phyloP scores from a whole-genome alignment of 1,140 invertebrate species.

The Microplitis demolitor region DNA sequence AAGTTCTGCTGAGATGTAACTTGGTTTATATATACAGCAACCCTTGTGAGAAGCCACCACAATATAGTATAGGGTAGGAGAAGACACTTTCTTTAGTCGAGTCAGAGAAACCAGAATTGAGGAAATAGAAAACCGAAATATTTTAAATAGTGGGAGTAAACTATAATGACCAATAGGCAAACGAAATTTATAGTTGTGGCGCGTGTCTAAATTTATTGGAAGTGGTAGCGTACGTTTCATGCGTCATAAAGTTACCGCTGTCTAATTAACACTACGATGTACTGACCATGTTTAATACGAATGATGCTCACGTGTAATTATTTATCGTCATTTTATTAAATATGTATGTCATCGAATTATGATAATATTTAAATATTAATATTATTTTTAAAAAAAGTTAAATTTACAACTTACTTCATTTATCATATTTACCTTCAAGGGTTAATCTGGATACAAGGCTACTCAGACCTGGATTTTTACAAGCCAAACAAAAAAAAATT shows the following conservation, averaged over 20 bases:
- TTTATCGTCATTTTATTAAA: too few species aligned
- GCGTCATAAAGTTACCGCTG: neutral
- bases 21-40: slow-evolving; percentile 41
- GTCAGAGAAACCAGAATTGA: neutral
- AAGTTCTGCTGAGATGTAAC: slow-evolving; percentile 24
- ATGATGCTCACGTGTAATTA: too few species aligned
- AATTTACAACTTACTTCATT: neutral
- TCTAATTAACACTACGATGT: neutral
- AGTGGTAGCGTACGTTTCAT: neutral
- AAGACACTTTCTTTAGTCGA: slow-evolving; percentile 21
- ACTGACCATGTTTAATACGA: too few species aligned
- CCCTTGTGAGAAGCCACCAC: slow-evolving; percentile 30
- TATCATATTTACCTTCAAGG: neutral
- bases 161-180: slow-evolving; percentile 24
- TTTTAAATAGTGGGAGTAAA: slow-evolving; percentile 28
- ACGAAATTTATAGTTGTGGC: slow-evolving; percentile 19
- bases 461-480: neutral
- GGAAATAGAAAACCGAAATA: neutral
- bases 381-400: too few species aligned
- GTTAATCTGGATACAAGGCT: neutral
- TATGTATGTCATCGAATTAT: too few species aligned
- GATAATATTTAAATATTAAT: too few species aligned
- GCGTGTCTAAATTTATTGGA: slow-evolving; percentile 27
- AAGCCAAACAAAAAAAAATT: neutral
- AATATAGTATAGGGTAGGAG: slow-evolving; percentile 17